These are phyloP conservation scores for Chaunax sp. DNA, from an alignment of 2,797 vertebrate genomes.

Conservation along the genomic window DNA sequence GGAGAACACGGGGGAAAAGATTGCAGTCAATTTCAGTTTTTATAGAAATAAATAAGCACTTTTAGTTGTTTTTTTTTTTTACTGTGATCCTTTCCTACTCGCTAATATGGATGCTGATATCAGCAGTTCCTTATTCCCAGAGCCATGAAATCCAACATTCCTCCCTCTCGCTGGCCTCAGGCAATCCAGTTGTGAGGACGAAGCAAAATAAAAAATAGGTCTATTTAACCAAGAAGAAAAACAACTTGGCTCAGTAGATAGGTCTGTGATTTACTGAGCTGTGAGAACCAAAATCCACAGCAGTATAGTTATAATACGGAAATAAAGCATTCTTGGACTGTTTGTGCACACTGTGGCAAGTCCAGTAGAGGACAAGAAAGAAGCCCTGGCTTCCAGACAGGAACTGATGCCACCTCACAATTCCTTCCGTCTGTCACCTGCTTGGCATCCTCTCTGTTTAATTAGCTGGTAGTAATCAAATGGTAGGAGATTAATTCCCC, in stretches of 20 bases:
- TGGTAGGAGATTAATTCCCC: slow-evolving; percentile 75
- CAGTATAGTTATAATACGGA: slow-evolving; percentile 8
- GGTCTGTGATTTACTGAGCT: slow-evolving; percentile 31
- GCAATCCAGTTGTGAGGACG: slow-evolving; percentile 41
- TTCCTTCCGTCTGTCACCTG: slow-evolving; percentile 72
- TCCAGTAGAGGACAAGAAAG: slow-evolving; percentile 29
- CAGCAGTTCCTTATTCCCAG: slow-evolving; percentile 68
- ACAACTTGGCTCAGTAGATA: slow-evolving; percentile 34
- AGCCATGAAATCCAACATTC: slow-evolving; percentile 47
- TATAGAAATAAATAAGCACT: slow-evolving; percentile 72
- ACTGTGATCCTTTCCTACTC: slow-evolving; percentile 45
- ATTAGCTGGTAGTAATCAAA: slow-evolving; percentile 81
- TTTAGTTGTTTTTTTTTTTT: slow-evolving; percentile 49
- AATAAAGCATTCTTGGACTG: slow-evolving; percentile 18
- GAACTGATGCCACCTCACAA: slow-evolving; percentile 40
- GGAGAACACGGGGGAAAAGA: slow-evolving; percentile 6
- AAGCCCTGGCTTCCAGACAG: slow-evolving; percentile 25
- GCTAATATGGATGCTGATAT: slow-evolving; percentile 78
- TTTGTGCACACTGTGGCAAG: slow-evolving; percentile 21
- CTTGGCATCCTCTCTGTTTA: slow-evolving; percentile 77
- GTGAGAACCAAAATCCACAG: slow-evolving; percentile 23
- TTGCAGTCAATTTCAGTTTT: slow-evolving; percentile 62
- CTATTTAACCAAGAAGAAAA: slow-evolving; percentile 65
- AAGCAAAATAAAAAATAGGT: slow-evolving; percentile 59
- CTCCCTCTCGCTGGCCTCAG: slow-evolving; percentile 46